These are phyloP conservation scores for Olivierus martensii DNA, from an alignment of 1,140 invertebrate species.

Conservation along the genomic window DNA sequence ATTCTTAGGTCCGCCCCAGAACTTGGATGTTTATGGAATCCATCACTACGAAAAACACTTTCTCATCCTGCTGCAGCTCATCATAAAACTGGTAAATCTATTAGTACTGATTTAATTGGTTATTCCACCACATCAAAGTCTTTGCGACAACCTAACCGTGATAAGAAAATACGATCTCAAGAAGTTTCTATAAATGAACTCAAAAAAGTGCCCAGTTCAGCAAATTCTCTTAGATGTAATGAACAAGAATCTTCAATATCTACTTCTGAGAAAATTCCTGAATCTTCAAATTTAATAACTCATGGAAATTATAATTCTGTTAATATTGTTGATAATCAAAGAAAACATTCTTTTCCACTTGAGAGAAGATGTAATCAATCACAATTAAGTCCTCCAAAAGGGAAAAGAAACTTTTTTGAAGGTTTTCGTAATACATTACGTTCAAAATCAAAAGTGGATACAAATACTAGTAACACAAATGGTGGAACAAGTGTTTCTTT, in stretches of 20 bases:
- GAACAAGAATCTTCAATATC: constrained; percentile 2
- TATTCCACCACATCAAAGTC: constrained; percentile 22
- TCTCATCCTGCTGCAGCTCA: constrained; percentile 28
- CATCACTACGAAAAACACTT: constrained; percentile 32
- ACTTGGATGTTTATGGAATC: constrained; percentile 27
- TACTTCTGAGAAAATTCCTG: background rate
- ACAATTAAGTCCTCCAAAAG: constrained; percentile 23
- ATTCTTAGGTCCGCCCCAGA: constrained; percentile 32
- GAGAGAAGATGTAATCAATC: constrained; percentile 9
- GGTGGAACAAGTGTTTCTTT: constrained; percentile 6
- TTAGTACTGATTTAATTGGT: constrained; percentile 1
- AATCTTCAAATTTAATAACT: background rate
- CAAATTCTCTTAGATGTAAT: constrained; percentile 1
- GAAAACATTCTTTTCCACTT: constrained; percentile 19
- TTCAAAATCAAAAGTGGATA: constrained; percentile 26
- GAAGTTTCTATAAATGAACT: constrained; percentile 5
- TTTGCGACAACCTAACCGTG: constrained; percentile 16
- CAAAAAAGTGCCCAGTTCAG: constrained; percentile 16
- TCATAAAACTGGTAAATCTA: constrained; percentile 12
- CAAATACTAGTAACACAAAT: constrained; percentile 8
- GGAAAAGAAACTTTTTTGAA: constrained; percentile 37
- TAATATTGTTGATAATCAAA: constrained; percentile 1
- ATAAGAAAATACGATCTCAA: constrained; percentile 9
- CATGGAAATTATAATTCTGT: background rate
- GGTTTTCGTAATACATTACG: constrained; percentile 44